Conservation (phyloP, 2,113 vertebrate species). For the Campylomormyrus numenius region DNA sequence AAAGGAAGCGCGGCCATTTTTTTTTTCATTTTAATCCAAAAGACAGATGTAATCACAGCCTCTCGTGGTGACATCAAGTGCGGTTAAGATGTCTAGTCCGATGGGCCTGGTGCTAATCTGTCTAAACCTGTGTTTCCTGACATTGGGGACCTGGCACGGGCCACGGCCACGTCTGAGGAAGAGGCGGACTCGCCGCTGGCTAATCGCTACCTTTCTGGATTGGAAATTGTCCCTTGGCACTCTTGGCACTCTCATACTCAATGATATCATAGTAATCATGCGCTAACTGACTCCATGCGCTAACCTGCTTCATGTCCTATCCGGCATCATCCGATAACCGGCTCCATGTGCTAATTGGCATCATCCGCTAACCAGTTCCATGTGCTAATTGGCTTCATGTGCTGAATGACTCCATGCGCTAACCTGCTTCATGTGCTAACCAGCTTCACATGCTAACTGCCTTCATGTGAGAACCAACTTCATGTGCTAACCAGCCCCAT, state of each 20-base stretch:
- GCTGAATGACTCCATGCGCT: not conserved
- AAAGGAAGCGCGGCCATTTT: not conserved
- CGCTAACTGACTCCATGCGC: not conserved
- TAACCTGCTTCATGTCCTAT: not conserved
- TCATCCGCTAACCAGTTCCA: not conserved
- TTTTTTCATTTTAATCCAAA: not conserved
- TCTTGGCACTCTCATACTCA: not conserved
- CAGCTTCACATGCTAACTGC: not conserved
- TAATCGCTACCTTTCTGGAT: not conserved
- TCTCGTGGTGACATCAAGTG: slow-evolving; percentile 16
- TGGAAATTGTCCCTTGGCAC: not conserved
- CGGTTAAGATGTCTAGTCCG: slow-evolving; percentile 20
- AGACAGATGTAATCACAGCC: slow-evolving; percentile 13
- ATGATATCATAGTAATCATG: not conserved
- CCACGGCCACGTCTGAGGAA: not conserved
- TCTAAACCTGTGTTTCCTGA: slow-evolving; percentile 22
- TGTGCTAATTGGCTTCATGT: not conserved
- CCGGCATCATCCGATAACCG: not conserved
- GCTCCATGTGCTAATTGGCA: not conserved
- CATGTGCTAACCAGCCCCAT: not conserved
- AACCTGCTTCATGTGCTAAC: not conserved
- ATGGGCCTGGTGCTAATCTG: slow-evolving; percentile 17
- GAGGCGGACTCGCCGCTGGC: not conserved
- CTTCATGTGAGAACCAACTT: not conserved
- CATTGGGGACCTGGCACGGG: not conserved